Evolutionary conservation across 2,888 invertebrate genomes (phyloP), one percentile per base, ranked within the genome.

Genomic region (Hyposoter dolosus): DNA sequence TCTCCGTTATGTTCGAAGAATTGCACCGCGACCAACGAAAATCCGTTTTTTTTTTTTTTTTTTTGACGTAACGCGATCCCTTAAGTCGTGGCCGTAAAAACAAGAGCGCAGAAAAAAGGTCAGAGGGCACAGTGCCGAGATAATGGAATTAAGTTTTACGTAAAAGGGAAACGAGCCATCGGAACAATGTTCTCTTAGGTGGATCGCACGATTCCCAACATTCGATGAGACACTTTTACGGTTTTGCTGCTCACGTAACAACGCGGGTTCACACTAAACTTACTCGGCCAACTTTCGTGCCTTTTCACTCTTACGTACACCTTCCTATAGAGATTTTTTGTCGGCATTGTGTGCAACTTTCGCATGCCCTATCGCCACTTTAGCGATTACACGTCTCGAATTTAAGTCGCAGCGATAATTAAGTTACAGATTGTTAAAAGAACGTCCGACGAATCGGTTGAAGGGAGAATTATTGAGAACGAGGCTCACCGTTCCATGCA

Each of bases 121-220:
- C 75, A 76, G 81, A 76, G 56, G 77, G 65, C 17, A 83, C 50
- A 76, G 66, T 50, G 40, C 68, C n/a, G 35, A 63, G 83, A 75
- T 89, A 92, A 92, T 92, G 88, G 89, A 90, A 86, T 93, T 90
- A 92, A 90, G 88, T 90, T 83, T 92, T 92, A 91, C 91, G 90
- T 93, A 92, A 92, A 81, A 91, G 88, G 89, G 88, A 90, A 91
- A 92, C 89, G 85, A 89, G 89, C 89, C 89, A 90, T 85, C 84
- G 89, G 89, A 81, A 88, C 86, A 88, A 47, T 19, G 53, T 71
- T 74, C 65, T 32, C 56, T 19, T 28, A 66, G 45, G 40, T 15
- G 68, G 47, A 72, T 77, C 56, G 28, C 77, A 47, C 50, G 84
- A 74, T 53, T 47, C 78, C 79, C 78, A 65, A 85, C 80, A 65